Evolutionary conservation across 2,888 invertebrate genomes (phyloP).

Genomic region (Tromatobia lineatoria): DNA sequence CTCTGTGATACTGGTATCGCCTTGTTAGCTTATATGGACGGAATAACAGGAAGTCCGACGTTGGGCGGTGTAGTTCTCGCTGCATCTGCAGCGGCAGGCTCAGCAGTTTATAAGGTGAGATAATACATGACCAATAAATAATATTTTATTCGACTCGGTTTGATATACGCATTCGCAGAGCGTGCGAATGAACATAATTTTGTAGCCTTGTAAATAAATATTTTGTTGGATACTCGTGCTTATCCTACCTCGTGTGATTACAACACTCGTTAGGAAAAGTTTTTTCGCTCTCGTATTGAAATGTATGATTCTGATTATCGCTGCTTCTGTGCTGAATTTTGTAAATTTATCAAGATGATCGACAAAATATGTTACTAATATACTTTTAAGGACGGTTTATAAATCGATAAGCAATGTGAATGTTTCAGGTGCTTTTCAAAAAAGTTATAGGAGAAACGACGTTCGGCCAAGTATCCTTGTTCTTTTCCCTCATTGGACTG

Average conservation of each 20-base stretch:
- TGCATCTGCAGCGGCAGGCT: conserved; percentile 95
- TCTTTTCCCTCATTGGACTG: conserved; percentile 96
- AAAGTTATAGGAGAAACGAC: conserved; percentile 97
- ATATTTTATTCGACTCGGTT: no score
- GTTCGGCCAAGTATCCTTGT: conserved; percentile 96
- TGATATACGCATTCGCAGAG: no score
- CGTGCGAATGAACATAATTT: no score
- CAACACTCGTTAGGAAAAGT: no score
- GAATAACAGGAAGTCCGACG: conserved; percentile 95
- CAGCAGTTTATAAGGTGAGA: conserved; percentile 96
- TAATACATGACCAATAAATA: not conserved
- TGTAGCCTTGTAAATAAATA: no score
- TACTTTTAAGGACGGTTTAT: not conserved
- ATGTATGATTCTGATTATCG: not conserved
- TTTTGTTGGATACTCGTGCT: no score
- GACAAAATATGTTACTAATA: not conserved
- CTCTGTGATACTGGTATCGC: conserved; percentile 98
- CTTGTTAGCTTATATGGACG: conserved; percentile 97
- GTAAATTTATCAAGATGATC: no score
- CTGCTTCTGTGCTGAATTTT: not conserved
- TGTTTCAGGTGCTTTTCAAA: conserved; percentile 94
- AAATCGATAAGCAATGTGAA: conserved; percentile 23
- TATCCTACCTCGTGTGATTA: no score
- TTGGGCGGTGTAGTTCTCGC: conserved; percentile 96
- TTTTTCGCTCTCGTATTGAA: no score